Evolutionary conservation across 2,113 vertebrate species (phyloP).

Genomic region (Bambusicola thoracicus): DNA sequence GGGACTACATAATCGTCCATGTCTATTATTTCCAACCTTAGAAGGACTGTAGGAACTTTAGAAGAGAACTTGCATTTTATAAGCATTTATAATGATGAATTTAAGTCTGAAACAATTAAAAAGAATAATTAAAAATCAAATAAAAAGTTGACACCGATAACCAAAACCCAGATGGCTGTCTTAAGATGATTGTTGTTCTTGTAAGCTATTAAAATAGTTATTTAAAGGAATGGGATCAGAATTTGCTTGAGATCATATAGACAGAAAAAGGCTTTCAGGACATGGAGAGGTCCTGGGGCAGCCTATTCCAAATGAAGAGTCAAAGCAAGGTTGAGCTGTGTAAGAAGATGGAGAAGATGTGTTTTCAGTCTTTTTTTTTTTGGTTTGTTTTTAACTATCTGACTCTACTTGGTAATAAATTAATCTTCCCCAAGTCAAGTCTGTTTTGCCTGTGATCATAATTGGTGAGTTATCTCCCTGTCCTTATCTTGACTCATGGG

Average conservation of each 20-base stretch:
- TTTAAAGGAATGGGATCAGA: not conserved
- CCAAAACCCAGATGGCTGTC: not conserved
- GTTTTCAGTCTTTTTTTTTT: not conserved
- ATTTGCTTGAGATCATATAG: not conserved
- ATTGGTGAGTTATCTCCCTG: not conserved
- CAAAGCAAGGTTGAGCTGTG: not conserved
- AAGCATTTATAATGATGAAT: not conserved
- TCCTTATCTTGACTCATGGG: not conserved
- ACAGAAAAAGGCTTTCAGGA: not conserved
- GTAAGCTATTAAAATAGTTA: not conserved
- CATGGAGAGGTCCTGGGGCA: not conserved
- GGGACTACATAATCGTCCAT: not conserved
- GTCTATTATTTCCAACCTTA: not conserved
- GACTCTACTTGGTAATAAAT: not conserved
- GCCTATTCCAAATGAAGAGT: not conserved
- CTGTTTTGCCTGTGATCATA: not conserved
- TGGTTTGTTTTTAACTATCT: not conserved
- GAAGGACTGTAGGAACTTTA: not conserved
- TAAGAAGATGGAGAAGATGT: not conserved
- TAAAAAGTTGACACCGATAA: not conserved
- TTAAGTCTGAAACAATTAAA: not conserved
- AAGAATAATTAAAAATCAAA: not conserved
- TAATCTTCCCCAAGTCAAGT: not conserved
- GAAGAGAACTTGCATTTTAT: not conserved
- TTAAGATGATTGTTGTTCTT: not conserved